Conservation (phyloP, 2,113 vertebrate genomes). For the Cheilinus undulatus region DNA sequence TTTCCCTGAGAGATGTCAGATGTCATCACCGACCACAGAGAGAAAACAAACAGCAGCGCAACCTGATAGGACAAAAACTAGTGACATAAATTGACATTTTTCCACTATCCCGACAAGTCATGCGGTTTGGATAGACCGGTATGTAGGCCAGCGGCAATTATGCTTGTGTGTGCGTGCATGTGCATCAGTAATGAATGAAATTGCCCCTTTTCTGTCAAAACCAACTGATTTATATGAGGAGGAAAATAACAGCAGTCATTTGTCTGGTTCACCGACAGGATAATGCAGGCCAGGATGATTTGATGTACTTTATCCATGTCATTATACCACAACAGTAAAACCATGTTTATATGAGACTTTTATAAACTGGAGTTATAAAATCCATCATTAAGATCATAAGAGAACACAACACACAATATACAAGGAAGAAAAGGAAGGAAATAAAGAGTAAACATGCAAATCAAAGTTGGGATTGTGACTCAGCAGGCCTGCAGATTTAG, state of each 20-base stretch:
- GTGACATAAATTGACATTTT: conserved; percentile 45
- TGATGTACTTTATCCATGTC: neutral
- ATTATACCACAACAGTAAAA: conserved; percentile 26
- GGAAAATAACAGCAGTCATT: conserved; percentile 19
- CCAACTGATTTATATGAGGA: conserved; percentile 31
- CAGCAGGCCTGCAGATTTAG: too few relatives aligned
- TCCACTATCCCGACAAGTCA: conserved; percentile 52
- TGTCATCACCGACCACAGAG: conserved; percentile 23
- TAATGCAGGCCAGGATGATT: neutral
- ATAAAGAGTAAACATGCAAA: conserved; percentile 19
- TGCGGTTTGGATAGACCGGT: conserved; percentile 50
- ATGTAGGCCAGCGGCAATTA: conserved; percentile 55
- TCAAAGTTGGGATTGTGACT: neutral
- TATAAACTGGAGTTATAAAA: conserved; percentile 28
- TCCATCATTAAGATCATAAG: conserved; percentile 6
- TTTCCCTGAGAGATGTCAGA: neutral
- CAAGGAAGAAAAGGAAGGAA: neutral
- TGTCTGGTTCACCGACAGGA: conserved; percentile 9
- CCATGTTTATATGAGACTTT: conserved; percentile 22
- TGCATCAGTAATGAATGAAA: conserved; percentile 13
- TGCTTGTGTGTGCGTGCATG: conserved; percentile 10
- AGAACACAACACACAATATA: conserved; percentile 3
- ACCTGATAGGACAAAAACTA: conserved; percentile 27
- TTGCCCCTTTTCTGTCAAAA: conserved; percentile 17
- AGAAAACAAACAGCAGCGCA: conserved; percentile 19